These are phyloP conservation scores for Lepisosteus oculatus DNA, from an alignment of 2,113 vertebrate genomes.

Conservation along the genomic window DNA sequence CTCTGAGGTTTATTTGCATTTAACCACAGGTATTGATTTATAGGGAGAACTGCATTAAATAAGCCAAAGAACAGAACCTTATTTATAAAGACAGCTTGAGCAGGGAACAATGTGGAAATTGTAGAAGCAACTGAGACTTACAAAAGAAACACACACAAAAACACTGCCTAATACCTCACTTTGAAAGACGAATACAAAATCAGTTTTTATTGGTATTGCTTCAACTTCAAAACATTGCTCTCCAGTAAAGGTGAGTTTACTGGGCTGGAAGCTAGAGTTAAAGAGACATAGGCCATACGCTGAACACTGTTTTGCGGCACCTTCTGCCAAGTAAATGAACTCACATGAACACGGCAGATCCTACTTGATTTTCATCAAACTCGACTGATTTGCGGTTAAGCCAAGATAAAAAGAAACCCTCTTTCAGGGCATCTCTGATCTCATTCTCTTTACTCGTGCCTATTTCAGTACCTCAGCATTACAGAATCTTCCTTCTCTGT, in stretches of 20 bases:
- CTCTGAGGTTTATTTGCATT: constrained; percentile 12
- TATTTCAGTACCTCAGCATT: too few relatives aligned
- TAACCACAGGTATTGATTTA: constrained; percentile 21
- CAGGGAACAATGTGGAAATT: constrained; percentile 61
- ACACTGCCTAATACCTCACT: constrained; percentile 45
- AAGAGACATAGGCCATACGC: constrained; percentile 32
- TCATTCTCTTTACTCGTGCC: too few relatives aligned
- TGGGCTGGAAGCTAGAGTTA: constrained; percentile 16
- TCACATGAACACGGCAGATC: too few relatives aligned
- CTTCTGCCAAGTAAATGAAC: neutral
- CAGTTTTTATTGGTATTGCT: constrained; percentile 52
- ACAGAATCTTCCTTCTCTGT: too few relatives aligned
- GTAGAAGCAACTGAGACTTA: constrained; percentile 54
- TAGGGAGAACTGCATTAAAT: constrained; percentile 13
- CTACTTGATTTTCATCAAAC: too few relatives aligned
- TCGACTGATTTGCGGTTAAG: too few relatives aligned
- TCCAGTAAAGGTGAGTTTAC: constrained; percentile 41
- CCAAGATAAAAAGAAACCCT: too few relatives aligned
- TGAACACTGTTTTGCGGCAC: neutral
- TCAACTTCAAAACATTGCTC: constrained; percentile 45
- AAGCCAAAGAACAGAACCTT: constrained; percentile 40
- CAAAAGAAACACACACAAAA: constrained; percentile 52
- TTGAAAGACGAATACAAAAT: constrained; percentile 61
- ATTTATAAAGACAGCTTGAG: constrained; percentile 42
- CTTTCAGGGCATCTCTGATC: too few relatives aligned